Percentiles rank a stretch among this genome's conserved stretches.
Conservation (phyloP, 2,797 vertebrate species). For the Tenualosa ilisha region DNA sequence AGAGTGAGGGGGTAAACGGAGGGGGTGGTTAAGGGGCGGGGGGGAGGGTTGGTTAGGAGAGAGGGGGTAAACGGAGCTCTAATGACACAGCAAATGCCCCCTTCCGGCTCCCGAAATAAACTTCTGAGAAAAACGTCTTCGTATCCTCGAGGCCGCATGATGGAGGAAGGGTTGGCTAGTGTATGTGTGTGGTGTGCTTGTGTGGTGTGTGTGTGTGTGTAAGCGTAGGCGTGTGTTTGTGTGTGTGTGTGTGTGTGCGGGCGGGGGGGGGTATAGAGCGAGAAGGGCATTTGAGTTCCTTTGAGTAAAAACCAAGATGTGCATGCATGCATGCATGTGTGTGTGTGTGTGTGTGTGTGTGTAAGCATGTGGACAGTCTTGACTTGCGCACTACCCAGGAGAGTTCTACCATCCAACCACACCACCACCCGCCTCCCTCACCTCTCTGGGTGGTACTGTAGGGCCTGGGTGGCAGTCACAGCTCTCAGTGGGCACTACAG, state of each 20-base stretch:
- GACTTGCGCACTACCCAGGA: background rate
- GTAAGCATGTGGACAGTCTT: background rate
- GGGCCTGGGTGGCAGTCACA: too few relatives aligned
- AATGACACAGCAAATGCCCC: constrained; percentile 54
- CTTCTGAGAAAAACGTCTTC: constrained; percentile 27
- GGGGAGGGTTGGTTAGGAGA: constrained; percentile 26
- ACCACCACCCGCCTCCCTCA: too few relatives aligned
- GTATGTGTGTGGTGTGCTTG: too few relatives aligned
- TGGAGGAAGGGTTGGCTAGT: background rate
- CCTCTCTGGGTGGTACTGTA: too few relatives aligned
- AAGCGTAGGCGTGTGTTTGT: background rate
- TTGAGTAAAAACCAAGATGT: background rate
- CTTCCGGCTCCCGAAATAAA: constrained; percentile 51
- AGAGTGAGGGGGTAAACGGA: too few relatives aligned
- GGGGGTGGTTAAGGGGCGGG: too few relatives aligned
- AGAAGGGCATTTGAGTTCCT: background rate
- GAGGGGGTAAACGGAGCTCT: constrained; percentile 45
- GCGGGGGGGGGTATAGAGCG: background rate
- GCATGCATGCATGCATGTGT: too few relatives aligned
- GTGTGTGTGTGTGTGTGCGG: background rate
- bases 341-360: background rate
- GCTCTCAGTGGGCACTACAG: too few relatives aligned
- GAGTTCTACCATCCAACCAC: background rate
- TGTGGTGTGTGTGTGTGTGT: constrained; percentile 44
- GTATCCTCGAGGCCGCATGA: background rate